phyloP scores from a whole-genome alignment of 2,888 invertebrate genomes.

The Seira ritae region DNA sequence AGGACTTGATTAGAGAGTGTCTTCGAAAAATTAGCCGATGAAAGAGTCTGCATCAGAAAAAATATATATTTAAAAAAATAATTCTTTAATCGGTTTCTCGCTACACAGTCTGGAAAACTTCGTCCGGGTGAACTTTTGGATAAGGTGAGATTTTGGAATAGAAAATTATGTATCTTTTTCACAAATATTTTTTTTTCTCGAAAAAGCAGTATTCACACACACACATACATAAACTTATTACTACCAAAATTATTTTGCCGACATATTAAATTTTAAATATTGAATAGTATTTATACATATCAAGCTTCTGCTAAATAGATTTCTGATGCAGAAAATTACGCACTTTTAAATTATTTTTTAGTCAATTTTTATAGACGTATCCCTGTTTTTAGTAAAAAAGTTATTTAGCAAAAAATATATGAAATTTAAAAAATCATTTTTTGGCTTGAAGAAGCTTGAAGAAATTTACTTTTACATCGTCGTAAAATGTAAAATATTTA shows the following conservation, averaged over 20 bases:
- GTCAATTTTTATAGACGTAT: background rate
- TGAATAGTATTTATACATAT: background rate
- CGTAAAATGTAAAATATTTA: no score
- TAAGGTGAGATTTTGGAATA: slow-evolving; percentile 80
- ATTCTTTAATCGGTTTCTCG: slow-evolving; percentile 54
- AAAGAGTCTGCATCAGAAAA: background rate
- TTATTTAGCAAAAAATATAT: no score
- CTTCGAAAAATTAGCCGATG: background rate
- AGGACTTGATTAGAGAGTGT: background rate
- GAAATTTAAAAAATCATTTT: no score
- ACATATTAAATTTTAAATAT: slow-evolving; percentile 20
- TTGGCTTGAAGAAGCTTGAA: no score
- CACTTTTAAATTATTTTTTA: background rate
- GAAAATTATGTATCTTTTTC: background rate
- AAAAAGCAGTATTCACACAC: background rate
- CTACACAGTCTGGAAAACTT: slow-evolving; percentile 82
- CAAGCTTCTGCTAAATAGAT: background rate
- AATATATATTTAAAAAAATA: background rate
- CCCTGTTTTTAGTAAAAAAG: background rate
- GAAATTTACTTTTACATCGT: no score
- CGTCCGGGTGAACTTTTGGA: slow-evolving; percentile 87
- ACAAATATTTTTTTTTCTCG: background rate
- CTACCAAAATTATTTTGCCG: background rate
- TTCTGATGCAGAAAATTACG: background rate
- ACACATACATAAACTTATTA: background rate